phyloP scores from a whole-genome alignment of 2,113 vertebrate species.

The rat (Rattus norvegicus) region DNA sequence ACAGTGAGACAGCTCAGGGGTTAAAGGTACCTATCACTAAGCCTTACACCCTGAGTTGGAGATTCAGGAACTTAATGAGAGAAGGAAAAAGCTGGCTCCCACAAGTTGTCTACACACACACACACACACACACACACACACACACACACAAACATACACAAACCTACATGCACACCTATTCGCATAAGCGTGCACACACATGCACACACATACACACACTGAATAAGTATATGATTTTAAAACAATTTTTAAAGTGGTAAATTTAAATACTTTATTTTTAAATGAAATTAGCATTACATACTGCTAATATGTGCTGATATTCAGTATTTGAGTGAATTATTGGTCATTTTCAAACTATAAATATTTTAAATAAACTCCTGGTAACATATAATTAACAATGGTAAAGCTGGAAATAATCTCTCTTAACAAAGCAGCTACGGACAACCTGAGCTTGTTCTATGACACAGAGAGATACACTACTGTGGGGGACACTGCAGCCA shows the following conservation, averaged over 20 bases:
- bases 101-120: background rate
- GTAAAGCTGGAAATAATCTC: background rate
- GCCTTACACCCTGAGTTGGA: background rate
- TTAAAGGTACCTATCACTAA: background rate
- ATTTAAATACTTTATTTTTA: slow-evolving; percentile 46
- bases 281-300: background rate
- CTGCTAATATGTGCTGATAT: background rate
- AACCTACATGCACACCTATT: background rate
- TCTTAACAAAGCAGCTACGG: background rate
- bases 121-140: background rate
- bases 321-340: slow-evolving; percentile 53
- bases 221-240: background rate
- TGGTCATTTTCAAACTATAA: slow-evolving; percentile 48
- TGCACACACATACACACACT: background rate
- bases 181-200: background rate
- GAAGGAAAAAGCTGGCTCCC: background rate
- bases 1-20: too few relatives aligned
- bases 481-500: background rate
- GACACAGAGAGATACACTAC: background rate
- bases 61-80: too few relatives aligned
- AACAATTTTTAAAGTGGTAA: background rate
- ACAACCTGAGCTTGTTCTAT: background rate
- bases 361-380: slow-evolving; percentile 49
- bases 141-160: background rate
- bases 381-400: slow-evolving; percentile 6